These are phyloP conservation scores for Bombus confusus DNA, from an alignment of 1,140 invertebrate species.

Conservation along the genomic window DNA sequence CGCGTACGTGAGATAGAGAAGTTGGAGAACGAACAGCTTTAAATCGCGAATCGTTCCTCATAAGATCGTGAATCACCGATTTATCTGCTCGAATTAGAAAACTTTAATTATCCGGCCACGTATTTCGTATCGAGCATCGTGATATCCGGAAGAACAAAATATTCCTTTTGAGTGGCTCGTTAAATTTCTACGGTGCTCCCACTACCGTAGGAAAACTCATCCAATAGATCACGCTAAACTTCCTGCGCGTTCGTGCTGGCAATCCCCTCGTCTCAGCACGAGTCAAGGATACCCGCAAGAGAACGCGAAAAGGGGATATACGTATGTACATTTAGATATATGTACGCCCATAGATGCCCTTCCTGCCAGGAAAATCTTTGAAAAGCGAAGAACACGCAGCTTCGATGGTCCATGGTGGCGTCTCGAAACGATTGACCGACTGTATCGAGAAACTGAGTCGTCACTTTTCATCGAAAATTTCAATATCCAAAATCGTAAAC, in stretches of 20 bases:
- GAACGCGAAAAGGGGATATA: conserved; percentile 7
- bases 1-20: conserved; percentile 33
- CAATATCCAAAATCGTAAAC: background rate
- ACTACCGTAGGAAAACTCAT: conserved; percentile 56
- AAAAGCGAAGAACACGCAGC: conserved; percentile 3
- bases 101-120: conserved; percentile 42
- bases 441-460: background rate
- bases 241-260: conserved; percentile 60
- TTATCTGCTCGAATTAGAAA: conserved; percentile 35
- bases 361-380: conserved; percentile 17
- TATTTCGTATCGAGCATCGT: background rate
- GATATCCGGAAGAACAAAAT: conserved; percentile 54
- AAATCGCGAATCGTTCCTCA: conserved; percentile 1
- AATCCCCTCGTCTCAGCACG: conserved; percentile 48
- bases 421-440: background rate
- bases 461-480: conserved; percentile 2
- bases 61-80: conserved; percentile 29
- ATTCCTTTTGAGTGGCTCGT: conserved; percentile 66
- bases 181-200: conserved; percentile 59
- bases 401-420: too few species aligned
- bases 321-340: background rate
- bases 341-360: background rate
- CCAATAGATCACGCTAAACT: conserved; percentile 67
- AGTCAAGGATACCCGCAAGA: conserved; percentile 49
- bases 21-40: conserved; percentile 2